Base-by-base conservation (phyloP, 2,888 invertebrate species). In the Epinotia ramella region DNA sequence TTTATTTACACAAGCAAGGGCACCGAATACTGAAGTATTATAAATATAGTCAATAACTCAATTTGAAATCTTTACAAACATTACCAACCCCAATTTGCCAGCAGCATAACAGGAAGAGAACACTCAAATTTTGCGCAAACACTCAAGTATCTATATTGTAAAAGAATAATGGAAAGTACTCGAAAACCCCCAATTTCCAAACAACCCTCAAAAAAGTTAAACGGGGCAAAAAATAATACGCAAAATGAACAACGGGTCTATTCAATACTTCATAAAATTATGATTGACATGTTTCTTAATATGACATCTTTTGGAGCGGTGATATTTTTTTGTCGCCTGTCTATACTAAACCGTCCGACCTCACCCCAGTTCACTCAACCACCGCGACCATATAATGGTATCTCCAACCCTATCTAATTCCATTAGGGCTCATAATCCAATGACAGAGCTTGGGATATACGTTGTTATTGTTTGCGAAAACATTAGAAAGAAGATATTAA, bases 201-300 rank as follows among this genome's bases (percentile, higher is more conserved):
- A 85, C 84, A 80, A 79, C 86, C 84, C 86, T 85, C 83, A 80
- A 84, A 87, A 87, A 87, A 84, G 78, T 80, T 82, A 77, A 79
- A 86, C 87, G 72, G 80, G 84, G 88, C 92, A 88, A 82, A 86
- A 84, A 88, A 91, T 87, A 86, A 91, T 91, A 86, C 92, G 91
- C 92, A 93, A 74, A 94, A 91, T 91, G 92, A 92, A 92, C 92
- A 92, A 90, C 88, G 81, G 86, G 65, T 83, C 86, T 87, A 89
- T 90, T 91, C 86, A 92, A 90, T 90, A 86, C 91, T 87, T 93
- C 92, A 94, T 93, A 94, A 93, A 94, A 94, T 92, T 94, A 94
- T 94, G 94, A 94, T 94, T 93, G 94, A 94, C 94, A 92, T 92
- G 90, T 94, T 94, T 90, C 90, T 93, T 94, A 94, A 94, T 94